Percentiles rank a stretch among this genome's conserved stretches.
Evolutionary conservation across 2,797 vertebrate genomes (phyloP).

Genomic region (Australoheros facetus): DNA sequence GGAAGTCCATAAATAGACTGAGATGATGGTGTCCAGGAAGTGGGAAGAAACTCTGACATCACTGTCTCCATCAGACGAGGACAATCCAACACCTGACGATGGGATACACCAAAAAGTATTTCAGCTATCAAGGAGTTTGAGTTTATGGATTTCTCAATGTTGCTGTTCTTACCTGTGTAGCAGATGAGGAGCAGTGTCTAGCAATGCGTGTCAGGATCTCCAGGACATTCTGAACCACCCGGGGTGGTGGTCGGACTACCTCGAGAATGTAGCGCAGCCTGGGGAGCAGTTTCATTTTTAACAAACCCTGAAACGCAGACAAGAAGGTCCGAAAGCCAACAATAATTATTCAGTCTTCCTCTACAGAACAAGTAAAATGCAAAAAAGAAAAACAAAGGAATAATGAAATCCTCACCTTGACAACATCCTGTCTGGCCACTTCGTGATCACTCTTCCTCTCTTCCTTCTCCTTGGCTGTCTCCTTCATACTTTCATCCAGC

Average conservation of each 20-base stretch:
- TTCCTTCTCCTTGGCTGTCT: slow-evolving; percentile 83
- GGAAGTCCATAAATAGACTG: slow-evolving; percentile 86
- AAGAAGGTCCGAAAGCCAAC: neutral
- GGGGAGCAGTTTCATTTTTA: slow-evolving; percentile 92
- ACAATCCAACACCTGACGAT: slow-evolving; percentile 88
- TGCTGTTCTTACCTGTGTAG: slow-evolving; percentile 80
- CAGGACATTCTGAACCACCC: slow-evolving; percentile 87
- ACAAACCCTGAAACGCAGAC: slow-evolving; percentile 83
- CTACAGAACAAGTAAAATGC: neutral
- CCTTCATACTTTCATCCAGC: slow-evolving; percentile 72
- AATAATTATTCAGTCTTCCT: neutral
- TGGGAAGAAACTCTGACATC: slow-evolving; percentile 90
- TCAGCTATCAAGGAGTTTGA: neutral
- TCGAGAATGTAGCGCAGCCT: slow-evolving; percentile 94
- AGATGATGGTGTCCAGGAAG: slow-evolving; percentile 81
- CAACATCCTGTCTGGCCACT: slow-evolving; percentile 87
- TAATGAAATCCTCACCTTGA: slow-evolving; percentile 84
- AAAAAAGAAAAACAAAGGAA: neutral
- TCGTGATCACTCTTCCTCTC: slow-evolving; percentile 87
- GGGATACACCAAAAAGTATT: neutral
- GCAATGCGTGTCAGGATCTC: slow-evolving; percentile 88
- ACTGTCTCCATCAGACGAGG: slow-evolving; percentile 90
- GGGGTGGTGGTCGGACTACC: slow-evolving; percentile 86
- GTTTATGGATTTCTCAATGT: neutral
- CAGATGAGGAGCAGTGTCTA: slow-evolving; percentile 88